A percentile compares a stretch with the other conserved stretches of the same genome.
phyloP scores from a whole-genome alignment of 1,140 invertebrate genomes.

The Drosophila biarmipes region DNA sequence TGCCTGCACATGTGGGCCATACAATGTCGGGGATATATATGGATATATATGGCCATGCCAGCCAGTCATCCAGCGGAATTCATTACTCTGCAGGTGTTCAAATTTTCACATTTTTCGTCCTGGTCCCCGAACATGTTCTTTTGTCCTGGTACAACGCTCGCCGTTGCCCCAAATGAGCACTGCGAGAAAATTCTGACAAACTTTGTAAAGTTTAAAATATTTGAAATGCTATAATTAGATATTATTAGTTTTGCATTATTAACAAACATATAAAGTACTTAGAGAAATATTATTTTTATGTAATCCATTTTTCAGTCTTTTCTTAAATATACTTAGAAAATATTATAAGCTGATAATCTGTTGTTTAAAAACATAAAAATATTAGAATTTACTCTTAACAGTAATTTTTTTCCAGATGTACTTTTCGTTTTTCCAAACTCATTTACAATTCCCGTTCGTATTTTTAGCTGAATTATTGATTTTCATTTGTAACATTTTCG shows the following conservation, averaged over 20 bases:
- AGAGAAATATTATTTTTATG: too few relatives aligned
- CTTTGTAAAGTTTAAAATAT: neutral
- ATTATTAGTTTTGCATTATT: too few relatives aligned
- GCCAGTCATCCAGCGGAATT: conserved; percentile 5
- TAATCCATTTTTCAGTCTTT: too few relatives aligned
- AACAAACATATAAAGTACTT: too few relatives aligned
- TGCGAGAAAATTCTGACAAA: neutral
- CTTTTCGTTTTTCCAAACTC: neutral
- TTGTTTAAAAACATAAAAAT: too few relatives aligned
- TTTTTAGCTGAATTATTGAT: conserved; percentile 76
- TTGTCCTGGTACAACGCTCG: neutral
- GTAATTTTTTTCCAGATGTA: conserved; percentile 1
- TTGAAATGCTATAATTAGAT: too few relatives aligned
- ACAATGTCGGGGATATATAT: conserved; percentile 10
- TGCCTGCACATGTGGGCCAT: conserved; percentile 9
- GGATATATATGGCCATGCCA: neutral
- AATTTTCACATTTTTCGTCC: conserved; percentile 52
- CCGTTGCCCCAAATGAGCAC: conserved; percentile 4
- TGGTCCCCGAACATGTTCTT: conserved; percentile 10
- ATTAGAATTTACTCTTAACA: neutral
- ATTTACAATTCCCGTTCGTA: conserved; percentile 58
- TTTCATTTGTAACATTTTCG: conserved; percentile 61
- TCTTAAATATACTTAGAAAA: too few relatives aligned
- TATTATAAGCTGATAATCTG: too few relatives aligned
- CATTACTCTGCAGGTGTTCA: conserved; percentile 50